These are phyloP conservation scores for Acheta domesticus DNA, from an alignment of 2,888 invertebrate genomes.

Conservation along the genomic window DNA sequence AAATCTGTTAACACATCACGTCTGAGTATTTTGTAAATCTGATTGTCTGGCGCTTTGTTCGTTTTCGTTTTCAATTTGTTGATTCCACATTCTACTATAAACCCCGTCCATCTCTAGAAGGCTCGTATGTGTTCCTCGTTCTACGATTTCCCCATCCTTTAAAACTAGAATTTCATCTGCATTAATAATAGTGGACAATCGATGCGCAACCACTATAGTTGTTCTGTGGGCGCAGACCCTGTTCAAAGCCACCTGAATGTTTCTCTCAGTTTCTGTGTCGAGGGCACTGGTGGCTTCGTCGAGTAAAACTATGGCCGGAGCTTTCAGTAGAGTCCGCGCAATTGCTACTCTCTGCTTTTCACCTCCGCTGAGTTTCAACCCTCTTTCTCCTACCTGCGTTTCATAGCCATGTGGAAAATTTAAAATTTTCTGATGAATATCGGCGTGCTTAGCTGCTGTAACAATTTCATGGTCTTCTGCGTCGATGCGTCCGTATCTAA, in stretches of 20 bases:
- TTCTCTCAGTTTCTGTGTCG: conserved; percentile 91
- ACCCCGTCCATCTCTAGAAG: conserved; percentile 66
- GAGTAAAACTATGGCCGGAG: conserved; percentile 82
- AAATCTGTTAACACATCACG: too few relatives aligned
- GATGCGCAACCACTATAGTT: conserved; percentile 91
- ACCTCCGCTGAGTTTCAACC: conserved; percentile 90
- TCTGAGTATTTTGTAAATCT: too few relatives aligned
- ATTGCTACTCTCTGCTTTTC: conserved; percentile 98
- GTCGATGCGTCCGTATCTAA: conserved; percentile 81
- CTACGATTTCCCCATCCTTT: conserved; percentile 85
- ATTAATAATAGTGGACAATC: conserved; percentile 89
- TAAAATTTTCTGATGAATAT: conserved; percentile 88
- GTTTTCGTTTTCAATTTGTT: conserved; percentile 65
- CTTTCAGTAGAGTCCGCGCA: conserved; percentile 89
- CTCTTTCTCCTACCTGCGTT: conserved; percentile 90
- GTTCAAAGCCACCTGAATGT: conserved; percentile 77
- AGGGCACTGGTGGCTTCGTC: conserved; percentile 96
- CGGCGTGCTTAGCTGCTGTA: conserved; percentile 85
- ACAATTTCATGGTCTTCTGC: conserved; percentile 80
- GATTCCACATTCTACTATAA: conserved; percentile 91
- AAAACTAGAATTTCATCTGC: conserved; percentile 93
- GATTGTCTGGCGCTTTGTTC: too few relatives aligned
- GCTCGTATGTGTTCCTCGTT: conserved; percentile 81
- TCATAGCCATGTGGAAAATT: conserved; percentile 89
- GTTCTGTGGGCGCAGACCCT: conserved; percentile 81